Evolutionary conservation across 2,797 vertebrate genomes (phyloP).

Genomic region (Liparis tanakae): DNA sequence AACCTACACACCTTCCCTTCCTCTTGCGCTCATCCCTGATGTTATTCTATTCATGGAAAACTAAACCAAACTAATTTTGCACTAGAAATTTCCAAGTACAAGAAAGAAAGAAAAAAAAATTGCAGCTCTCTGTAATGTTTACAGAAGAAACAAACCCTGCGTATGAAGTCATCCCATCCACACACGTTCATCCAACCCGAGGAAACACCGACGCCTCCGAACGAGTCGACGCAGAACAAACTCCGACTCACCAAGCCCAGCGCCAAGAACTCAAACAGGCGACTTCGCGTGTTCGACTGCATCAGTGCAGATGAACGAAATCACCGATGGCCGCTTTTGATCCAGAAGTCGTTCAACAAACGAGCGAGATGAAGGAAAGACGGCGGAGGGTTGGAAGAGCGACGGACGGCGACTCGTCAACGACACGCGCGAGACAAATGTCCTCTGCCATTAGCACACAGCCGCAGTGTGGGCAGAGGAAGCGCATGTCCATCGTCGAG

Average conservation of each 20-base stretch:
- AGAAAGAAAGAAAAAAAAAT: neutral
- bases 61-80: neutral
- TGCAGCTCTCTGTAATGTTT: neutral
- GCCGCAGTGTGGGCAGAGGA: conserved; percentile 50
- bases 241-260: conserved; percentile 81
- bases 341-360: conserved; percentile 46
- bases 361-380: conserved; percentile 40
- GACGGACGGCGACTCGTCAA: conserved; percentile 49
- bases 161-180: neutral
- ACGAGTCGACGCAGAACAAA: too few species aligned
- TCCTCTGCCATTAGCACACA: conserved; percentile 55
- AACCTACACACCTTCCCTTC: neutral
- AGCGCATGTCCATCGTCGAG: conserved; percentile 44
- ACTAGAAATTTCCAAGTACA: neutral
- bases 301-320: conserved; percentile 59
- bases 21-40: neutral
- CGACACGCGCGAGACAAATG: conserved; percentile 45
- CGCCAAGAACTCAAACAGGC: conserved; percentile 83
- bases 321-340: conserved; percentile 39
- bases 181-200: neutral
- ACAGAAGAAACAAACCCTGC: neutral
- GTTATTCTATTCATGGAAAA: neutral
- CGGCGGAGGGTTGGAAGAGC: conserved; percentile 33
- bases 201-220: too few species aligned
- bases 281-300: conserved; percentile 78